Evolutionary conservation across 2,113 vertebrate genomes (phyloP).

Genomic region (Chelonoidis abingdonii): DNA sequence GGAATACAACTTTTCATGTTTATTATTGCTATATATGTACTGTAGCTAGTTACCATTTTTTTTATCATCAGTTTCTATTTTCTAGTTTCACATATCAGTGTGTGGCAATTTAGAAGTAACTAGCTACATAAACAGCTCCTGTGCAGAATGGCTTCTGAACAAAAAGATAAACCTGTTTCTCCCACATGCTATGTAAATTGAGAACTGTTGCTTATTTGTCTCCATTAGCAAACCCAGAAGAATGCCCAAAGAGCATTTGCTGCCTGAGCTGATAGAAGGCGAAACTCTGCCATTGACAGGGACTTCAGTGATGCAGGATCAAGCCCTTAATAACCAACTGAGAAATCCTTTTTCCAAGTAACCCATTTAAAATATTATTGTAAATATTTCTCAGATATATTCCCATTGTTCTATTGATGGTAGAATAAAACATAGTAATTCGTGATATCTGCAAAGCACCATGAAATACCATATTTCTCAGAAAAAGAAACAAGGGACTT

Average conservation of each 20-base stretch:
- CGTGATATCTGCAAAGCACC: not conserved
- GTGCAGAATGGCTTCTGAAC: not conserved
- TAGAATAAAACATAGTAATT: not conserved
- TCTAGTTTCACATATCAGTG: not conserved
- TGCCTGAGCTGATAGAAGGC: slow-evolving; percentile 26
- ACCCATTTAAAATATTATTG: slow-evolving; percentile 26
- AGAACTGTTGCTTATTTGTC: slow-evolving; percentile 30
- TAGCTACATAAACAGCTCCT: slow-evolving; percentile 24
- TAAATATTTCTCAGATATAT: not conserved
- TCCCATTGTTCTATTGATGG: not conserved
- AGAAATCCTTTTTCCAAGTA: slow-evolving; percentile 3
- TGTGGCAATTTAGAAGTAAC: slow-evolving; percentile 35
- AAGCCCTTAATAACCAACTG: not conserved
- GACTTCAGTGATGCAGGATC: slow-evolving; percentile 18
- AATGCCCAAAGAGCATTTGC: slow-evolving; percentile 39
- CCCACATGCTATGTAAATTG: not conserved
- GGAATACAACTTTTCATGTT: slow-evolving; percentile 9
- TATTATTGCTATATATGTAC: slow-evolving; percentile 5
- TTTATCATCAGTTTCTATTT: slow-evolving; percentile 21
- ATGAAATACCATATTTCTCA: not conserved
- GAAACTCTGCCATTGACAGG: slow-evolving; percentile 8
- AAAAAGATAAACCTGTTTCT: not conserved
- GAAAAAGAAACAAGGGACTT: slow-evolving; percentile 4
- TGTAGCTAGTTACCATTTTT: not conserved
- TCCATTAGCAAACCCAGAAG: slow-evolving; percentile 47